phyloP scores from a whole-genome alignment of 2,113 vertebrate genomes.

The Trichechus manatus region DNA sequence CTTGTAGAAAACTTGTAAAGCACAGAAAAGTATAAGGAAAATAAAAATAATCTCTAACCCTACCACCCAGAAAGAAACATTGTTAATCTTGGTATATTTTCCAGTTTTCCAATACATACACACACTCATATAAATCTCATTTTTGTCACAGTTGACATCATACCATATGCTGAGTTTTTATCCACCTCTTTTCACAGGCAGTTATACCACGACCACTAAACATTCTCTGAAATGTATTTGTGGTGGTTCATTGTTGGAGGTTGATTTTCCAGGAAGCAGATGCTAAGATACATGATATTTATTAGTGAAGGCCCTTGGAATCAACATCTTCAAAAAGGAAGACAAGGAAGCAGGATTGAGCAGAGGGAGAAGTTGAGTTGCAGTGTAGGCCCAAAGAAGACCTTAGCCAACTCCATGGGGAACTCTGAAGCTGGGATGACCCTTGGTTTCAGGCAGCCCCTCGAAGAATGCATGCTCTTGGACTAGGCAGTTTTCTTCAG shows the following conservation, averaged over 20 bases:
- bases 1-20: conserved; percentile 31
- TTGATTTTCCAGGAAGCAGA: neutral
- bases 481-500: neutral
- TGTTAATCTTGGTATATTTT: neutral
- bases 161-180: neutral
- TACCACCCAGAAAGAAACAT: neutral
- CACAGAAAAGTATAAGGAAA: neutral
- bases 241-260: neutral
- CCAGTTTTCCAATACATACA: neutral
- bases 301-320: neutral
- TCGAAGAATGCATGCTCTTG: neutral
- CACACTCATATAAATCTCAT: neutral
- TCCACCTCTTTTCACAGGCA: neutral
- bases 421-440: neutral
- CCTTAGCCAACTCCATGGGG: neutral
- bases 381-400: neutral
- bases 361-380: neutral
- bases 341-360: neutral
- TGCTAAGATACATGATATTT: neutral
- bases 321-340: neutral
- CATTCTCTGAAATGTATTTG: neutral
- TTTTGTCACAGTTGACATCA: neutral
- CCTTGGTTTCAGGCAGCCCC: neutral
- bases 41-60: neutral
- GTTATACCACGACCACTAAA: neutral